Evolutionary conservation across 2,888 invertebrate genomes (phyloP).

Genomic region (Tipula helvola): DNA sequence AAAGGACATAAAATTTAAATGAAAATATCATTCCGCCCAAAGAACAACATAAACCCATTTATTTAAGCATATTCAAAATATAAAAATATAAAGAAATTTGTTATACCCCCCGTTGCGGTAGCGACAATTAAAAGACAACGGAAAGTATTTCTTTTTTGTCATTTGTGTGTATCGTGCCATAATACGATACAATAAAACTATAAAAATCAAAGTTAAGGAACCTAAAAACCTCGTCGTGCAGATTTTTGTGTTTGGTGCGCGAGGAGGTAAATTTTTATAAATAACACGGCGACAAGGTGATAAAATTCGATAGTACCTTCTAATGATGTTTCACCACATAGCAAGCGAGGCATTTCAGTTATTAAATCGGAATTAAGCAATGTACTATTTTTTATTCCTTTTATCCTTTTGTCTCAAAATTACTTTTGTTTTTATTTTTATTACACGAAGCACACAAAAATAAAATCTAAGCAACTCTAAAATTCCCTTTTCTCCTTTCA

Average conservation of each 20-base stretch:
- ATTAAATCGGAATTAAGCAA: not conserved
- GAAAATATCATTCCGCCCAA: not conserved
- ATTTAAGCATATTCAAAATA: not conserved
- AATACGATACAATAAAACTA: not conserved
- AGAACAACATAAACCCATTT: slow-evolving; percentile 6
- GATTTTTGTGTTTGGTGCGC: not conserved
- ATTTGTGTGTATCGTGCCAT: not conserved
- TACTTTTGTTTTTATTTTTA: not conserved
- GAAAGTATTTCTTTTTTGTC: not conserved
- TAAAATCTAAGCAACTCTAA: not conserved
- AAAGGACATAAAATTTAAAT: not conserved
- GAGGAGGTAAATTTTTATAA: not conserved
- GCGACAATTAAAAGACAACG: not conserved
- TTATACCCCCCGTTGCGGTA: slow-evolving; percentile 9
- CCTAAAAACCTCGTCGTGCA: not conserved
- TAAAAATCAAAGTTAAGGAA: not conserved
- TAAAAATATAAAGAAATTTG: not conserved
- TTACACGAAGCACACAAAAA: not conserved
- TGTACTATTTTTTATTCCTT: not conserved
- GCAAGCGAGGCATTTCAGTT: no score
- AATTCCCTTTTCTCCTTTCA: not conserved
- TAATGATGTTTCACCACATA: not conserved
- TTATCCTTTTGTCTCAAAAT: not conserved
- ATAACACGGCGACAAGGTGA: not conserved
- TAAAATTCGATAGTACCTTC: not conserved